Conservation (phyloP, 2,113 vertebrate genomes). For the Onychostruthus taczanowskii region DNA sequence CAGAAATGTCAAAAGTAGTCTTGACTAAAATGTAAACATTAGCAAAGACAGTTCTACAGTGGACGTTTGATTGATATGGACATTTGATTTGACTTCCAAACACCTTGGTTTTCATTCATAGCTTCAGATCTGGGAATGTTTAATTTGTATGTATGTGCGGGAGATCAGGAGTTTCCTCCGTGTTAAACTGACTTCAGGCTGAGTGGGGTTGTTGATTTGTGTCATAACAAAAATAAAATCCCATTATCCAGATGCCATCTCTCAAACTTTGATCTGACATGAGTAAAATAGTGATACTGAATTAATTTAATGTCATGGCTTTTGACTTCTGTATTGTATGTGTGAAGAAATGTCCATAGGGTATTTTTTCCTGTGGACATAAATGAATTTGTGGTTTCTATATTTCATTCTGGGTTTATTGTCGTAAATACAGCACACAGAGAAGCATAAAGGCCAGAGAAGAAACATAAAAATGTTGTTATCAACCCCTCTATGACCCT, state of each 20-base stretch:
- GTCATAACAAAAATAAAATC: not conserved
- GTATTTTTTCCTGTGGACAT: not conserved
- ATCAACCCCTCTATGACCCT: not conserved
- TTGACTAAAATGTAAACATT: not conserved
- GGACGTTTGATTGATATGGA: not conserved
- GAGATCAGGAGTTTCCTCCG: conserved; percentile 7
- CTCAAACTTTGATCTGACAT: not conserved
- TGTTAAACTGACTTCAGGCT: not conserved
- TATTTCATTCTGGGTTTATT: not conserved
- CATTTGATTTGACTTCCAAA: not conserved
- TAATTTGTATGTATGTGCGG: not conserved
- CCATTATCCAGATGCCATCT: not conserved
- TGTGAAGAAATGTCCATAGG: not conserved
- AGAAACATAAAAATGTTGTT: not conserved
- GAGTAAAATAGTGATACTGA: not conserved
- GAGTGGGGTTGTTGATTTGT: not conserved
- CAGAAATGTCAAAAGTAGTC: not conserved
- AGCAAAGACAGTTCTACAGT: not conserved
- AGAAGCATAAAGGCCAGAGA: not conserved
- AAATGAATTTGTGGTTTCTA: not conserved
- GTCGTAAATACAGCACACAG: not conserved
- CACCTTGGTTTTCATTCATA: conserved; percentile 16
- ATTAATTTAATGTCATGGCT: not conserved
- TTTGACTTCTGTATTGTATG: not conserved
- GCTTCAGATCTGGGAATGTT: not conserved